Evolutionary conservation across 2,113 vertebrate genomes (phyloP).

Genomic region (Arenaria interpres): DNA sequence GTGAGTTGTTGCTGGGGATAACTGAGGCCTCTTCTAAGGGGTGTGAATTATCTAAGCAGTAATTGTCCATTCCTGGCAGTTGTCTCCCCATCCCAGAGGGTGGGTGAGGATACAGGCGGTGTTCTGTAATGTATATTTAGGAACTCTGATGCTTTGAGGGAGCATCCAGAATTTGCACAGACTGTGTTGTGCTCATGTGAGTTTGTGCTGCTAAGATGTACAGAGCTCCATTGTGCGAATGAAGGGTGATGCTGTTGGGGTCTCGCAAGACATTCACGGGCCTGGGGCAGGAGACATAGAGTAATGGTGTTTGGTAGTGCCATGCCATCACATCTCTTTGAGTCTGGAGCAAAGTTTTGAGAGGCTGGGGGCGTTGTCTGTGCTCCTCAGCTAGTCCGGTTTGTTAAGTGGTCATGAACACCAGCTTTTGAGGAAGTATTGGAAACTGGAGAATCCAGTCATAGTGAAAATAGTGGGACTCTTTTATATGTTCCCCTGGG

Average conservation of each 20-base stretch:
- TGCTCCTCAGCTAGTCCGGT: not conserved
- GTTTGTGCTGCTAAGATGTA: not conserved
- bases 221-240: not conserved
- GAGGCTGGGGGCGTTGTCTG: not conserved
- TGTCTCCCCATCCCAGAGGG: not conserved
- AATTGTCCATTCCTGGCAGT: not conserved
- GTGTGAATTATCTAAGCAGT: not conserved
- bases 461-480: not conserved
- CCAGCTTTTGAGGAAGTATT: not conserved
- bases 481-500: not conserved
- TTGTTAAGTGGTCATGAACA: not conserved
- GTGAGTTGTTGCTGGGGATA: not conserved
- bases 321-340: not conserved
- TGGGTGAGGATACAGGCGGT: not conserved
- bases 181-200: not conserved
- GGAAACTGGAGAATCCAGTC: not conserved
- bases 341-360: not conserved
- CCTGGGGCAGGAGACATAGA: not conserved
- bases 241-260: not conserved
- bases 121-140: not conserved
- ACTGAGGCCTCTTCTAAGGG: not conserved
- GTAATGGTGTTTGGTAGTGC: not conserved
- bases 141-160: not conserved
- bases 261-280: accelerated
- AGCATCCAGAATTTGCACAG: not conserved